Evolutionary conservation across 2,113 vertebrate genomes (phyloP).

Genomic region (Reinhardtius hippoglossoides): DNA sequence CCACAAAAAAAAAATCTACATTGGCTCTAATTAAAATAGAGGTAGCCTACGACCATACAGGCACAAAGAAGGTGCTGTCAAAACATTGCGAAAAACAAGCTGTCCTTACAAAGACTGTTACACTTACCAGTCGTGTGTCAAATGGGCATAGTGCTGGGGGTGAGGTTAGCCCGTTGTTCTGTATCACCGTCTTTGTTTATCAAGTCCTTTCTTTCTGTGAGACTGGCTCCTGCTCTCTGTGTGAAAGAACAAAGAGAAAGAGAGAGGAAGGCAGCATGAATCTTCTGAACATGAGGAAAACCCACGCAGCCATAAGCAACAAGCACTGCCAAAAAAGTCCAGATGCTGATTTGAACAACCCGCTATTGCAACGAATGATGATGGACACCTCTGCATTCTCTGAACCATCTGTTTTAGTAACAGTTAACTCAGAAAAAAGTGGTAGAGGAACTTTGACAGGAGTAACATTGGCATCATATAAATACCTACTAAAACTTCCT

Average conservation of each 20-base stretch:
- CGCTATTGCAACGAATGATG: background rate
- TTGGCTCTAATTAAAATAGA: background rate
- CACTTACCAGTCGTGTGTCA: conserved; percentile 74
- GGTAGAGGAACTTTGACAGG: background rate
- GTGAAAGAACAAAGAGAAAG: conserved; percentile 13
- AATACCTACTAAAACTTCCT: too few species aligned
- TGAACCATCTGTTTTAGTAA: background rate
- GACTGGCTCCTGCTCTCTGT: conserved; percentile 46
- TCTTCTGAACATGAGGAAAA: conserved; percentile 44
- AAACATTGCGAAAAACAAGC: background rate
- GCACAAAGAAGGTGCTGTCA: background rate
- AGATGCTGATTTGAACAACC: background rate
- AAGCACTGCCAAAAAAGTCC: conserved; percentile 1
- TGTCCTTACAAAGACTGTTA: background rate
- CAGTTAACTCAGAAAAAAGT: background rate
- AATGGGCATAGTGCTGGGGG: conserved; percentile 62
- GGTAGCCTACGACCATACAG: background rate
- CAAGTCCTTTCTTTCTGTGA: conserved; percentile 25
- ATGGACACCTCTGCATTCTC: background rate
- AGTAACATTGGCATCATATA: background rate
- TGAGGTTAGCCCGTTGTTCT: conserved; percentile 34
- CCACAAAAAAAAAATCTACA: too few species aligned
- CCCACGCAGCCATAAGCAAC: conserved; percentile 15
- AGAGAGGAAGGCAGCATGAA: conserved; percentile 9
- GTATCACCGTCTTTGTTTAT: conserved; percentile 23